phyloP scores from a whole-genome alignment of 1,140 invertebrate species.

The Arctopsyche grandis region DNA sequence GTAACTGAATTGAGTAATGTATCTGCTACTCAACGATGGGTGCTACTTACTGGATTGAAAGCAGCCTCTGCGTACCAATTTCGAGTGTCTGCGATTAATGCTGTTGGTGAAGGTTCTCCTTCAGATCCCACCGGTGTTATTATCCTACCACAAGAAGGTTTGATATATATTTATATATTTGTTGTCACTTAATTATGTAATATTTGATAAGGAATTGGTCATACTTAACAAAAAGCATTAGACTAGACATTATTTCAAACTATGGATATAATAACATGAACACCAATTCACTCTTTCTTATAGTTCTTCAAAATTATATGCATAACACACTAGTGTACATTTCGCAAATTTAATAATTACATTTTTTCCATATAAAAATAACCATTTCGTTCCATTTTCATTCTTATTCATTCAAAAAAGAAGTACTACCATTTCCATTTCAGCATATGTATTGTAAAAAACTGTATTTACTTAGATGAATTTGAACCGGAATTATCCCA shows the following conservation, averaged over 20 bases:
- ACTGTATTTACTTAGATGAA: neutral
- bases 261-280: neutral
- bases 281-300: neutral
- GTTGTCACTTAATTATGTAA: neutral
- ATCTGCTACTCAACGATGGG: slow-evolving; percentile 79
- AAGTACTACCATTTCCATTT: slow-evolving; percentile 33
- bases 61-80: slow-evolving; percentile 97
- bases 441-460: slow-evolving; percentile 20
- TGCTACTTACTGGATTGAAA: slow-evolving; percentile 86
- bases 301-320: neutral
- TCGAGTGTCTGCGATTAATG: slow-evolving; percentile 93
- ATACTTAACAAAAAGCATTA: neutral
- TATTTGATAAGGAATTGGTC: neutral
- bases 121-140: slow-evolving; percentile 89
- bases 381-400: slow-evolving; percentile 9
- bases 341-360: neutral
- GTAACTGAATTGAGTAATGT: slow-evolving; percentile 89
- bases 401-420: slow-evolving; percentile 25
- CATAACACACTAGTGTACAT: slow-evolving; percentile 4
- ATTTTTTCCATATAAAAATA: neutral
- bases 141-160: slow-evolving; percentile 93
- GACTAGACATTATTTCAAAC: neutral
- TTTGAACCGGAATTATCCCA: neutral
- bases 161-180: slow-evolving; percentile 17
- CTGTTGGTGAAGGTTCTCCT: slow-evolving; percentile 91